Conservation (phyloP, 2,888 invertebrate genomes). For the Argyra leucocephala region DNA sequence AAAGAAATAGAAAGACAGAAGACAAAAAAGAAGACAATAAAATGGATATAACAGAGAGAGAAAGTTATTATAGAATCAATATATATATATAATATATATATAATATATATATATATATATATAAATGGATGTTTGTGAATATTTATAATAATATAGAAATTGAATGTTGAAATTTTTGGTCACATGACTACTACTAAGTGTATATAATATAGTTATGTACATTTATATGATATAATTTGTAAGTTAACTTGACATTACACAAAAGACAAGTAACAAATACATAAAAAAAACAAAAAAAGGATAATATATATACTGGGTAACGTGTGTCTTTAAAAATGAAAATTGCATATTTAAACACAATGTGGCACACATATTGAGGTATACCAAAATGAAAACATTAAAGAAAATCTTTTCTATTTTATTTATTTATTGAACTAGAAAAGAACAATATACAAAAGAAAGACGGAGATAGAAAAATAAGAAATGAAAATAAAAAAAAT, state of each 20-base stretch:
- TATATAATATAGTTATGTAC: too few species aligned
- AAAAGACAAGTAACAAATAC: background rate
- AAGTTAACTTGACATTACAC: background rate
- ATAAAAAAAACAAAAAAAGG: background rate
- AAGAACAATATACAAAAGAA: background rate
- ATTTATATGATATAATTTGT: background rate
- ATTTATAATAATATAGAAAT: too few species aligned
- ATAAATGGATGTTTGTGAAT: background rate
- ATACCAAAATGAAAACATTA: background rate
- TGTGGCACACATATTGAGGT: background rate
- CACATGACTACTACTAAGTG: background rate
- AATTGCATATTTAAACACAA: background rate
- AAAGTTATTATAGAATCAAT: too few species aligned
- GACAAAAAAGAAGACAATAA: too few species aligned
- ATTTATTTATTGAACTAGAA: background rate
- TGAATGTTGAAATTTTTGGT: background rate
- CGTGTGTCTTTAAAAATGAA: too few species aligned
- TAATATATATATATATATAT: background rate
- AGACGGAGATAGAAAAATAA: too few species aligned
- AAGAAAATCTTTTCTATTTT: background rate
- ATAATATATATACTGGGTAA: background rate
- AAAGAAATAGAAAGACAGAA: too few species aligned
- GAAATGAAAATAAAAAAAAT: too few species aligned
- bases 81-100: background rate
- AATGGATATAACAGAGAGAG: too few species aligned